Evolutionary conservation across 2,888 invertebrate genomes (phyloP).

Genomic region (Crepidodera aurea): DNA sequence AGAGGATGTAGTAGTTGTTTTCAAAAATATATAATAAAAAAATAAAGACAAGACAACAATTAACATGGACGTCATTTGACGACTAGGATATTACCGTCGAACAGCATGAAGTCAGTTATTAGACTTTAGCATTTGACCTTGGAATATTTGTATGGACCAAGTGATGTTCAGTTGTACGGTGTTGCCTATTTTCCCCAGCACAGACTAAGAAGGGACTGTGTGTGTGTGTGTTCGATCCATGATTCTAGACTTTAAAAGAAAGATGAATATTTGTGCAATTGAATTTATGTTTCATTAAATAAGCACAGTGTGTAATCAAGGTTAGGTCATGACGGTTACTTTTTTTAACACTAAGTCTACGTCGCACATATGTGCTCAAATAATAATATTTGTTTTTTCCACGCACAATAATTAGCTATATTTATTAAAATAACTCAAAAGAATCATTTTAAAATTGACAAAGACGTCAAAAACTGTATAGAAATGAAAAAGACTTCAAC

Average conservation of each 20-base stretch:
- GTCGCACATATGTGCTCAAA: constrained; percentile 2
- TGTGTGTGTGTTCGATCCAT: not conserved
- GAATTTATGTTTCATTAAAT: constrained; percentile 31
- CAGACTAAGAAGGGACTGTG: constrained; percentile 9
- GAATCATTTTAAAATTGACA: no score
- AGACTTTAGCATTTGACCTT: constrained; percentile 54
- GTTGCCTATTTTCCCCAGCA: constrained; percentile 42
- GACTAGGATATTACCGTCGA: constrained; percentile 13
- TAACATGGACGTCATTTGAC: constrained; percentile 19
- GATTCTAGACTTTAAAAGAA: constrained; percentile 4
- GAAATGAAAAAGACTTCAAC: not conserved
- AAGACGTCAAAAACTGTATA: no score
- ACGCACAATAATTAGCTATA: constrained; percentile 7
- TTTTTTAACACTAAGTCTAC: constrained; percentile 3
- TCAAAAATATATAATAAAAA: constrained; percentile 5
- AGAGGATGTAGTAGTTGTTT: constrained; percentile 3
- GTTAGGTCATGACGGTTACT: constrained; percentile 22
- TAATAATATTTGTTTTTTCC: constrained; percentile 1
- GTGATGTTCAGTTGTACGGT: constrained; percentile 44
- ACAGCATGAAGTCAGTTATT: constrained; percentile 46
- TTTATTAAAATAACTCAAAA: no score
- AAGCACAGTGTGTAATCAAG: constrained; percentile 23
- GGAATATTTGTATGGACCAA: constrained; percentile 56
- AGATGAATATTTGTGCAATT: constrained; percentile 25
- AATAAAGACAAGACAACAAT: constrained; percentile 17